These are phyloP conservation scores for Megaustenia siamemsis DNA, from an alignment of 2,888 invertebrate genomes.

Conservation along the genomic window DNA sequence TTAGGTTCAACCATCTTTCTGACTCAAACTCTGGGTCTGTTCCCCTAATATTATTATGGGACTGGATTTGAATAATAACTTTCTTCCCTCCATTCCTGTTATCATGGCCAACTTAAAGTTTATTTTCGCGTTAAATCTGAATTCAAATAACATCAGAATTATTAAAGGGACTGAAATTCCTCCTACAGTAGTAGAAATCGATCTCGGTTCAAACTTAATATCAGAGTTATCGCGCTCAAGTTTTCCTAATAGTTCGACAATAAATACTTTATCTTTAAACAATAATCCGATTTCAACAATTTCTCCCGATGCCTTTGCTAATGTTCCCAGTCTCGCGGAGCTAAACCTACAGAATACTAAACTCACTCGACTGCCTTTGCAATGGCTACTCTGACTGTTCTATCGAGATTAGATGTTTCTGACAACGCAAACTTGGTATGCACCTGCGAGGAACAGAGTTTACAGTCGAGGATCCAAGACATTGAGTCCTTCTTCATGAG, in stretches of 20 bases:
- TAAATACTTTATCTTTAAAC: neutral
- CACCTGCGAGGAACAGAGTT: constrained; percentile 3
- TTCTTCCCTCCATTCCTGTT: neutral
- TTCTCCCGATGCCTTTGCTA: neutral
- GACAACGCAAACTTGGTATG: neutral
- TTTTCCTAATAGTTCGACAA: neutral
- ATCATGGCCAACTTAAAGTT: neutral
- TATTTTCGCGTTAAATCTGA: no score
- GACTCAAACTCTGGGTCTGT: neutral
- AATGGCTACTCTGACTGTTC: neutral
- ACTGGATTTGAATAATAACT: neutral
- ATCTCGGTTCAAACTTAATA: neutral
- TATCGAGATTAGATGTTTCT: neutral
- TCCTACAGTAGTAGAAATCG: neutral
- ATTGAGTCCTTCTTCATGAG: neutral
- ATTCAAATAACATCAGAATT: neutral
- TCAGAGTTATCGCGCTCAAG: neutral
- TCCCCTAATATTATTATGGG: neutral
- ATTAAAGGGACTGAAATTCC: neutral
- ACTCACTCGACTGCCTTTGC: neutral
- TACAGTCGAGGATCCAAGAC: neutral
- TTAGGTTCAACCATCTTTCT: neutral
- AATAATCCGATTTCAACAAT: neutral
- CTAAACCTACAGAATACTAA: neutral
- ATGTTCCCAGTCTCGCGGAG: neutral